phyloP scores from a whole-genome alignment of 2,797 vertebrate genomes.

The Pteronotus mesoamericanus region DNA sequence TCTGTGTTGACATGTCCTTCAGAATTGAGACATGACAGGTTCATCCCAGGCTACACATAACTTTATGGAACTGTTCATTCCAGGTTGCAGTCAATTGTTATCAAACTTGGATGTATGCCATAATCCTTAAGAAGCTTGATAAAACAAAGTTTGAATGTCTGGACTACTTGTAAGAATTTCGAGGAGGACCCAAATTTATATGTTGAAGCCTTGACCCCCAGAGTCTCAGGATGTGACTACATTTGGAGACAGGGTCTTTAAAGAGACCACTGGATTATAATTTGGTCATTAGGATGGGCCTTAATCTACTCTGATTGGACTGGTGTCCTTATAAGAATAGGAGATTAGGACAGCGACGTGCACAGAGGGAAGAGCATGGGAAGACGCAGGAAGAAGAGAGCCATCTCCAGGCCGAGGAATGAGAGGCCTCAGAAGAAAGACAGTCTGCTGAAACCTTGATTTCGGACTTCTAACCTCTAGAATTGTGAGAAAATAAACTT shows the following conservation, averaged over 20 bases:
- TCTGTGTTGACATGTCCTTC: neutral
- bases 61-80: neutral
- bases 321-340: neutral
- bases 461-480: neutral
- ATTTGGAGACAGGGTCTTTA: neutral
- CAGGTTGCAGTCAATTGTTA: neutral
- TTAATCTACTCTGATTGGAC: neutral
- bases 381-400: neutral
- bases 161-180: neutral
- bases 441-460: neutral
- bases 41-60: neutral
- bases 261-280: neutral
- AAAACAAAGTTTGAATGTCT: neutral
- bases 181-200: neutral
- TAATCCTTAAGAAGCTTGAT: neutral
- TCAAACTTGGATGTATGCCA: neutral
- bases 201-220: neutral
- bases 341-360: neutral
- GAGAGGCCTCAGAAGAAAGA: neutral
- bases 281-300: neutral
- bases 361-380: neutral
- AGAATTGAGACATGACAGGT: neutral
- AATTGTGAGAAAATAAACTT: neutral
- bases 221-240: neutral
- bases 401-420: neutral